Evolutionary conservation across 2,113 vertebrate species (phyloP).

Genomic region (Gambusia holbrooki): DNA sequence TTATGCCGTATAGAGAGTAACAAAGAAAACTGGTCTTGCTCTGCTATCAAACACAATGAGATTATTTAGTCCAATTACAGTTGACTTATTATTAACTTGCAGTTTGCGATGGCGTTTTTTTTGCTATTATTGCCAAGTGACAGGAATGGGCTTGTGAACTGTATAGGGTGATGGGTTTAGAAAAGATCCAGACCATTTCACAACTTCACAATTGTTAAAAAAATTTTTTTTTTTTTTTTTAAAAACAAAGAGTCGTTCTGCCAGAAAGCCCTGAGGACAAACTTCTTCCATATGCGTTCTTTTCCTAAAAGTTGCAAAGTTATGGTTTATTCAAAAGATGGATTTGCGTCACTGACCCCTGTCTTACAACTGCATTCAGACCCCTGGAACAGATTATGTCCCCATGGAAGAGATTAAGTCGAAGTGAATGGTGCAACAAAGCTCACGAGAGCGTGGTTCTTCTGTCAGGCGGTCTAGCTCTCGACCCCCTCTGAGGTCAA

Average conservation of each 20-base stretch:
- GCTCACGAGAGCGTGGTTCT: not conserved
- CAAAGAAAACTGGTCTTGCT: not conserved
- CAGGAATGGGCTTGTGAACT: not conserved
- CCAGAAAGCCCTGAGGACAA: not conserved
- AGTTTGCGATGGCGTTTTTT: not conserved
- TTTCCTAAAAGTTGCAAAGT: not conserved
- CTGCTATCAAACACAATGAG: no score
- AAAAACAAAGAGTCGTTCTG: not conserved
- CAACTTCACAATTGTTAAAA: not conserved
- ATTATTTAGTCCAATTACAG: not conserved
- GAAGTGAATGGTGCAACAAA: not conserved
- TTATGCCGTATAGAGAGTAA: no score
- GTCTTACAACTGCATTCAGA: slow-evolving; percentile 2
- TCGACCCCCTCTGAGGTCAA: not conserved
- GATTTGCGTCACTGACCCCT: slow-evolving; percentile 10
- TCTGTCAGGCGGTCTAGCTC: not conserved
- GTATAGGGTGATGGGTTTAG: not conserved
- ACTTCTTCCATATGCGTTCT: not conserved
- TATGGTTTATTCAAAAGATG: slow-evolving; percentile 7
- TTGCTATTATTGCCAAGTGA: not conserved
- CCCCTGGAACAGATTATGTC: not conserved
- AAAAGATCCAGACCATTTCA: not conserved
- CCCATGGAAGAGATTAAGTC: not conserved
- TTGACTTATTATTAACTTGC: not conserved
- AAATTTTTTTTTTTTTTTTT: no score